Percentiles rank a stretch among this genome's conserved stretches.
Conservation (phyloP, 2,797 vertebrate species). For the Dipus sagitta region DNA sequence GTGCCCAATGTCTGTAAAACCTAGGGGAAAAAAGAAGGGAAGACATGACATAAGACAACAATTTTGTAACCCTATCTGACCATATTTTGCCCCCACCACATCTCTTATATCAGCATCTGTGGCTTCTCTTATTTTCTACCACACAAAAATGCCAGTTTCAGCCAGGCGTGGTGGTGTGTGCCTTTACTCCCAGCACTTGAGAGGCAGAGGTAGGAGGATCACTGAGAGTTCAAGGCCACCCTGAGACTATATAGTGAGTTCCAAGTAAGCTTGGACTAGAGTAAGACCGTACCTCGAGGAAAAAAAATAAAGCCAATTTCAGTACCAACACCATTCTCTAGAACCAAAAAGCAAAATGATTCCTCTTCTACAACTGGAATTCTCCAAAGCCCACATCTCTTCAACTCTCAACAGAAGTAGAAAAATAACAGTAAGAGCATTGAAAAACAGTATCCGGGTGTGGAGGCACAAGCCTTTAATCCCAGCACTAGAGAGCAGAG, state of each 20-base stretch:
- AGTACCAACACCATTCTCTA: background rate
- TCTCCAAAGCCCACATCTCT: slow-evolving; percentile 35
- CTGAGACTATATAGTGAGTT: too few relatives aligned
- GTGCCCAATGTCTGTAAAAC: slow-evolving; percentile 97
- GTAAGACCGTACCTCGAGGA: too few relatives aligned
- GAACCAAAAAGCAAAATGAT: slow-evolving; percentile 5
- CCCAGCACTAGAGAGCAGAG: too few relatives aligned
- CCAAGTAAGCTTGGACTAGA: too few relatives aligned
- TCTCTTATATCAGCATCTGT: background rate
- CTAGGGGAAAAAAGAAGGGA: slow-evolving; percentile 81
- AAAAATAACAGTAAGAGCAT: background rate
- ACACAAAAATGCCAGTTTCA: background rate
- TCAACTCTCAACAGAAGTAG: background rate
- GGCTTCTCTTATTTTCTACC: background rate
- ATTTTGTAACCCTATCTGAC: background rate
- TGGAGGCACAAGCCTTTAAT: too few relatives aligned
- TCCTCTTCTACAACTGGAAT: background rate
- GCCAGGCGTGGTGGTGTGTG: too few relatives aligned
- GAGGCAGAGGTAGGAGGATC: too few relatives aligned
- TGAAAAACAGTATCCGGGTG: too few relatives aligned
- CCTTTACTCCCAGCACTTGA: too few relatives aligned
- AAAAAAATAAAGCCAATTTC: background rate
- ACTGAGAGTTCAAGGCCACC: too few relatives aligned
- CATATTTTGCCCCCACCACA: background rate
- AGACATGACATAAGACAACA: background rate